These are phyloP conservation scores for Hoplodrina ambigua DNA, from an alignment of 2,888 invertebrate species.

Conservation along the genomic window DNA sequence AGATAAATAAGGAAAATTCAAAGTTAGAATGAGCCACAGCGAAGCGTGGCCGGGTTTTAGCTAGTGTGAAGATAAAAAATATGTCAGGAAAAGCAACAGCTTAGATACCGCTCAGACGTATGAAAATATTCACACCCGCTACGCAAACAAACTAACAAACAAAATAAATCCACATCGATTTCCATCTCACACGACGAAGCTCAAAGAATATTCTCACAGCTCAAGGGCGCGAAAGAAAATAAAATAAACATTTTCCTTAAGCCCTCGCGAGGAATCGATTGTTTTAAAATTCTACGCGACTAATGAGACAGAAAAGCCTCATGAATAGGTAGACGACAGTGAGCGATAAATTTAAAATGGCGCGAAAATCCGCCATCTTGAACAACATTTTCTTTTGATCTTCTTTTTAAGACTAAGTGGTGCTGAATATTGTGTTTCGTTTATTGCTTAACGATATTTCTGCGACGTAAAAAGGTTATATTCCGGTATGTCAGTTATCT, in stretches of 20 bases:
- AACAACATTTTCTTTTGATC: slow-evolving; percentile 26
- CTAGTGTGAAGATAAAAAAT: background rate
- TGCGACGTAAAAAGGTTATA: background rate
- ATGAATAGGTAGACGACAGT: slow-evolving; percentile 46
- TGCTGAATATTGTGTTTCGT: slow-evolving; percentile 20
- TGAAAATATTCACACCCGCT: too few species aligned
- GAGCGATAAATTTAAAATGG: slow-evolving; percentile 34
- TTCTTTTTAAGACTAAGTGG: slow-evolving; percentile 19
- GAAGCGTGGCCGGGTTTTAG: too few species aligned
- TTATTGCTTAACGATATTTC: slow-evolving; percentile 12
- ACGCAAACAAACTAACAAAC: background rate
- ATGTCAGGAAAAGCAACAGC: background rate
- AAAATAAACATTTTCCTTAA: slow-evolving; percentile 23
- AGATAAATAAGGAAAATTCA: too few species aligned
- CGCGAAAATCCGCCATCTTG: slow-evolving; percentile 49
- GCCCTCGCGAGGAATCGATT: slow-evolving; percentile 36
- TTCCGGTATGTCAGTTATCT: too few species aligned
- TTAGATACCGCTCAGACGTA: slow-evolving; percentile 5
- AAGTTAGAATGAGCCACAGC: too few species aligned
- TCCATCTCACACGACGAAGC: slow-evolving; percentile 11
- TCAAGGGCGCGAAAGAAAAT: slow-evolving; percentile 31
- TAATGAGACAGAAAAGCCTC: slow-evolving; percentile 54
- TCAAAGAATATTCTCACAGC: slow-evolving; percentile 27
- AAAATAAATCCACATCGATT: slow-evolving; percentile 20
- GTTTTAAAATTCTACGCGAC: slow-evolving; percentile 46